A percentile compares a stretch with the other conserved stretches of the same genome.
These are phyloP conservation scores for Bombus waltoni DNA, from an alignment of 1,140 invertebrate genomes.

Conservation along the genomic window DNA sequence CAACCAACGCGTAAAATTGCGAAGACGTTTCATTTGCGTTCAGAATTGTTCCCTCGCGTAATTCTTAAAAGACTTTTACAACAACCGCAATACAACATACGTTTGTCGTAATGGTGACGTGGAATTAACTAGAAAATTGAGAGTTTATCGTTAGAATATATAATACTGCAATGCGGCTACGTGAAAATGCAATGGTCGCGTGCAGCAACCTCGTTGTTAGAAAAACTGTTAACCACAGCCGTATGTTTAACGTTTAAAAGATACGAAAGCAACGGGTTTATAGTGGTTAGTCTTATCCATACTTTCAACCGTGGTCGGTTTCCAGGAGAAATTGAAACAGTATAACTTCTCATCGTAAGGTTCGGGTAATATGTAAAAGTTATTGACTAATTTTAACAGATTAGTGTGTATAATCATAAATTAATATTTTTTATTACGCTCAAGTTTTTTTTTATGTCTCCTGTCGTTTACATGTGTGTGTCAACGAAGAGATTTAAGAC, in stretches of 20 bases:
- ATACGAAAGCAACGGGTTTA: slow-evolving; percentile 16
- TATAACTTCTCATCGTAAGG: background rate
- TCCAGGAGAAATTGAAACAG: slow-evolving; percentile 27
- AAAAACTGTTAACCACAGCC: slow-evolving; percentile 34
- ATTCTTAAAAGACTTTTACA: background rate
- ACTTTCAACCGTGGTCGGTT: slow-evolving; percentile 27
- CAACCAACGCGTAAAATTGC: slow-evolving; percentile 23
- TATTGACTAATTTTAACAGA: too few relatives aligned
- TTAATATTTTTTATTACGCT: too few relatives aligned
- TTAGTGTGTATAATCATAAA: too few relatives aligned
- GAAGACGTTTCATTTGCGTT: slow-evolving; percentile 1
- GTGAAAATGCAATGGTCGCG: slow-evolving; percentile 10
- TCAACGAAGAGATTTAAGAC: too few relatives aligned
- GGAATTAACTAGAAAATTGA: slow-evolving; percentile 47
- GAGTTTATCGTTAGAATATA: slow-evolving; percentile 4
- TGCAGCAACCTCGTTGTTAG: slow-evolving; percentile 19
- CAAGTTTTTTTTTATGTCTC: too few relatives aligned
- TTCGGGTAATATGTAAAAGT: too few relatives aligned
- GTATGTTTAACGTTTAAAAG: slow-evolving; percentile 26
- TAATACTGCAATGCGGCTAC: slow-evolving; percentile 19
- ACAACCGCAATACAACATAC: background rate
- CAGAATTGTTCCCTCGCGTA: background rate
- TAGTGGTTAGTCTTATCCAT: slow-evolving; percentile 13
- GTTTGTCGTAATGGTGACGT: slow-evolving; percentile 11
- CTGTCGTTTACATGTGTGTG: too few relatives aligned